phyloP scores from a whole-genome alignment of 2,113 vertebrate genomes.

The Amphiprion ocellaris region DNA sequence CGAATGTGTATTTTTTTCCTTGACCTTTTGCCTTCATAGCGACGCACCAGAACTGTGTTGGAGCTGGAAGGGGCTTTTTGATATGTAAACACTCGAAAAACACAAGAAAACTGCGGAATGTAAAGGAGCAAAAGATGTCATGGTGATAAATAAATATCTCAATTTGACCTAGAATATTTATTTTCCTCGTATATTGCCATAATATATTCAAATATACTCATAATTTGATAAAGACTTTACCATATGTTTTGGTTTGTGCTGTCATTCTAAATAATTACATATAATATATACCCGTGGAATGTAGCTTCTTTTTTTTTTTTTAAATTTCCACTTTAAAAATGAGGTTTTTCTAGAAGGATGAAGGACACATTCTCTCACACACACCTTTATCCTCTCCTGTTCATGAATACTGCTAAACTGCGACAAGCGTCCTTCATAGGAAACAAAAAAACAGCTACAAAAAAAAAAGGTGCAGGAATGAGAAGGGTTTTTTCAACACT shows the following conservation, averaged over 20 bases:
- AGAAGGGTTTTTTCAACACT: slow-evolving; percentile 30
- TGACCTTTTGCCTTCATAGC: slow-evolving; percentile 33
- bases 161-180: slow-evolving; percentile 71
- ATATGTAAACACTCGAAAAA: slow-evolving; percentile 58
- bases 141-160: slow-evolving; percentile 75
- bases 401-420: slow-evolving; percentile 40
- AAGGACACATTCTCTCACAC: slow-evolving; percentile 26
- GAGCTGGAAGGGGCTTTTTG: slow-evolving; percentile 29
- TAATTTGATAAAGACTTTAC: slow-evolving; percentile 75
- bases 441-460: slow-evolving; percentile 53
- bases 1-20: neutral
- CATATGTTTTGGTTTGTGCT: slow-evolving; percentile 84
- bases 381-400: neutral
- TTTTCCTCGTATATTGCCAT: slow-evolving; percentile 66
- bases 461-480: slow-evolving; percentile 58
- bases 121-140: neutral
- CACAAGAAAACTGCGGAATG: slow-evolving; percentile 48
- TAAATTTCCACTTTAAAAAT: slow-evolving; percentile 57
- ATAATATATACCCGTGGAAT: slow-evolving; percentile 72
- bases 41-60: slow-evolving; percentile 51
- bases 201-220: slow-evolving; percentile 81
- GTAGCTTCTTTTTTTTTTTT: slow-evolving; percentile 38
- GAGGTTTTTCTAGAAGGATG: slow-evolving; percentile 38
- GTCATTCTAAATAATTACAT: slow-evolving; percentile 76
- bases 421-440: slow-evolving; percentile 32